These are phyloP conservation scores for Cyprinus carpio DNA, from an alignment of 2,113 vertebrate species.

Conservation along the genomic window DNA sequence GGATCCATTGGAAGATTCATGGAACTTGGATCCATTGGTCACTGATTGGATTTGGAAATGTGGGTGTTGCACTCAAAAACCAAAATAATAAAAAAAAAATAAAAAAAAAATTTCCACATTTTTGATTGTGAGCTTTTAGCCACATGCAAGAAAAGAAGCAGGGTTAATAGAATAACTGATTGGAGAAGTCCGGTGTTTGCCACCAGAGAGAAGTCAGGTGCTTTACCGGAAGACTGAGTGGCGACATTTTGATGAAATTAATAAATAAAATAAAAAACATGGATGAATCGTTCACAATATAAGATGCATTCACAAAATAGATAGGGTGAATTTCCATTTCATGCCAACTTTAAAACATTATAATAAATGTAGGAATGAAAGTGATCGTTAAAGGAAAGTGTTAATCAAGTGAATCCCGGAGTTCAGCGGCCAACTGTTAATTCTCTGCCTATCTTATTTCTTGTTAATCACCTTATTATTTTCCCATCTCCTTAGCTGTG, in stretches of 20 bases:
- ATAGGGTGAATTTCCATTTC: too few species aligned
- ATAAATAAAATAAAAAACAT: not conserved
- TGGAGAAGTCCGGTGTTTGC: not conserved
- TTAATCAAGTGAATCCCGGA: slow-evolving; percentile 4
- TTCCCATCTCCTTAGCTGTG: not conserved
- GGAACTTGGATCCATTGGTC: not conserved
- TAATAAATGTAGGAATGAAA: not conserved
- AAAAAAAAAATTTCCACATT: too few species aligned
- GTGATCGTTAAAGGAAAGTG: not conserved
- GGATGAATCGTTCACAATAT: not conserved
- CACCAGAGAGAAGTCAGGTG: not conserved
- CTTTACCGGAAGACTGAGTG: too few species aligned
- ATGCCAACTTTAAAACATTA: too few species aligned
- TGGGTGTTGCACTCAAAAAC: not conserved
- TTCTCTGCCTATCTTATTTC: not conserved
- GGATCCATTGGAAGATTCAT: not conserved
- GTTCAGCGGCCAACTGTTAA: not conserved
- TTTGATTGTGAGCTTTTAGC: not conserved
- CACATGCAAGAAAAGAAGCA: not conserved
- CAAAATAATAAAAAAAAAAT: too few species aligned
- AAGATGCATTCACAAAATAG: not conserved
- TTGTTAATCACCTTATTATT: slow-evolving; percentile 30
- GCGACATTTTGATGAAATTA: too few species aligned
- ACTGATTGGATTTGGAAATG: not conserved
- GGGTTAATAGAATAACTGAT: not conserved